Percentiles rank a stretch among this genome's conserved stretches.
Evolutionary conservation across 53 echinoderm and acorn worm genomes (phyloP).

Genomic region (Echinarachnius parma): DNA sequence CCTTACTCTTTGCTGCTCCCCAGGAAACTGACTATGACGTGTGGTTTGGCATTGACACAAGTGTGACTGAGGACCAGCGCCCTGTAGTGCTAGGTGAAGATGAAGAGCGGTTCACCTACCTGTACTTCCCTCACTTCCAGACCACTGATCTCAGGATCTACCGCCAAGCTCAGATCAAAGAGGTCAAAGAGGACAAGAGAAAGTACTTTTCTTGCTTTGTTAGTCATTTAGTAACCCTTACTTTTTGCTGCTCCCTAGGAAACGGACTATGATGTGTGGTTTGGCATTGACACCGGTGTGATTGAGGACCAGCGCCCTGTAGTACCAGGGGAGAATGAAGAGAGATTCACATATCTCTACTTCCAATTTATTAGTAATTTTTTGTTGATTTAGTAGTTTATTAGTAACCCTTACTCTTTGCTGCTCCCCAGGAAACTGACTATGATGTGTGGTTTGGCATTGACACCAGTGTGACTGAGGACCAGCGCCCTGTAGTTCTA

Average conservation of each 20-base stretch:
- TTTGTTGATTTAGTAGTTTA: not conserved
- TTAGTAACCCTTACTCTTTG: not conserved
- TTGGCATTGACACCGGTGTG: slow-evolving; percentile 41
- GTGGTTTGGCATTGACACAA: slow-evolving; percentile 48
- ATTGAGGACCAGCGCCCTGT: slow-evolving; percentile 61
- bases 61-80: slow-evolving; percentile 52
- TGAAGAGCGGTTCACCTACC: slow-evolving; percentile 53
- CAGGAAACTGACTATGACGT: slow-evolving; percentile 61
- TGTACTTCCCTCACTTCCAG: slow-evolving; percentile 80
- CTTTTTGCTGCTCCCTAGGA: slow-evolving; percentile 47
- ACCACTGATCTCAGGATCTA: slow-evolving; percentile 75
- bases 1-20: slow-evolving; percentile 11
- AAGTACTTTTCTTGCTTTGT: too few relatives aligned
- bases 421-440: slow-evolving; percentile 59
- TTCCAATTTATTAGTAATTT: not conserved
- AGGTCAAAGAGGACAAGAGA: too few relatives aligned
- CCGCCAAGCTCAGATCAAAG: slow-evolving; percentile 49
- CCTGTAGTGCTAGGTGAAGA: slow-evolving; percentile 68
- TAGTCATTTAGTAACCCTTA: too few relatives aligned
- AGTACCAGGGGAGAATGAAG: slow-evolving; percentile 59
- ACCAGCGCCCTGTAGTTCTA: slow-evolving; percentile 62
- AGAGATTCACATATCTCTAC: slow-evolving; percentile 43
- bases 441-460: slow-evolving; percentile 44
- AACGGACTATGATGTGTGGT: slow-evolving; percentile 49
- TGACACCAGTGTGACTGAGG: slow-evolving; percentile 36